Evolutionary conservation across 2,797 vertebrate species (phyloP).

Genomic region (Delichon dasypus): DNA sequence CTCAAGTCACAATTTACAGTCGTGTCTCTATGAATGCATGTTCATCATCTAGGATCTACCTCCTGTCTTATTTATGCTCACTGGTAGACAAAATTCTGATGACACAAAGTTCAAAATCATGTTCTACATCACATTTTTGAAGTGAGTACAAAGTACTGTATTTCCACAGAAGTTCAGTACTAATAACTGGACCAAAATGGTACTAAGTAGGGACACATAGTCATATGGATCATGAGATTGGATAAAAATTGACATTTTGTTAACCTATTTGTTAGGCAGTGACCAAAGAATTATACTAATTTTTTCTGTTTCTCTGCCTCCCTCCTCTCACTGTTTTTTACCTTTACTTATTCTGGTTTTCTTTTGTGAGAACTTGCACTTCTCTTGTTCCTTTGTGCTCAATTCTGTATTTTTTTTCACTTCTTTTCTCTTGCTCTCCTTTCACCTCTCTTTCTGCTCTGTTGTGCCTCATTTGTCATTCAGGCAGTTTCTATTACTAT

Average conservation of each 20-base stretch:
- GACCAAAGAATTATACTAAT: background rate
- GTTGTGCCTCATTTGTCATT: background rate
- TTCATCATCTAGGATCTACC: background rate
- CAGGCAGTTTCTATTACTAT: background rate
- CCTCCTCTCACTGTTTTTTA: background rate
- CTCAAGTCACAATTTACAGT: background rate
- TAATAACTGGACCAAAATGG: background rate
- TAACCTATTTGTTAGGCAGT: background rate
- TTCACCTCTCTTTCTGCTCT: background rate
- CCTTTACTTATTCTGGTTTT: background rate
- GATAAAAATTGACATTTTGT: background rate
- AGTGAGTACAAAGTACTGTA: background rate
- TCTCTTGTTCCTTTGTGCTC: background rate
- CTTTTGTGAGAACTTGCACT: background rate
- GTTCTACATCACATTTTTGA: background rate
- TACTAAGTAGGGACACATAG: background rate
- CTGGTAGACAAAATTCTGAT: background rate
- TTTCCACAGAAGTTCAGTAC: background rate
- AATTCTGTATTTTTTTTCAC: rapidly evolving
- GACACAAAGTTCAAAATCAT: background rate
- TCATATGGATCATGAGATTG: background rate
- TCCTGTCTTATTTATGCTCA: background rate
- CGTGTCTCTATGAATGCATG: background rate
- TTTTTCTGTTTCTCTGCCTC: background rate
- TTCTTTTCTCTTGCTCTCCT: background rate